Evolutionary conservation across 2,888 invertebrate genomes (phyloP).

Genomic region (Callosobruchus maculatus): DNA sequence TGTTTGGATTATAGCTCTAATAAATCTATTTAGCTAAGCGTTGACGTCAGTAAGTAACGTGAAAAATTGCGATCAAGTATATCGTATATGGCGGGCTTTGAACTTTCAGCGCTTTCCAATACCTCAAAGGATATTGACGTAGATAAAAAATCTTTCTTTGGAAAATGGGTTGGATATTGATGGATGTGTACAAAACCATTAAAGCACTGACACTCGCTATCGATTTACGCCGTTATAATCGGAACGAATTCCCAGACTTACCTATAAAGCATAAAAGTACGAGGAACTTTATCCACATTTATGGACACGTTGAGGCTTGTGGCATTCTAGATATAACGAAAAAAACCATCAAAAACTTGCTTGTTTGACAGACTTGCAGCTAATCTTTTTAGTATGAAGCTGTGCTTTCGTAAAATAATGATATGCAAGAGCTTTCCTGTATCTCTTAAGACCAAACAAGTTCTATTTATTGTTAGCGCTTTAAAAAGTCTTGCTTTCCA

Average conservation of each 20-base stretch:
- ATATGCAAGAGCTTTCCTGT: too few species aligned
- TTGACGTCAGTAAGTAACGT: background rate
- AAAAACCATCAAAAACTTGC: too few species aligned
- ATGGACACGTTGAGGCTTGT: too few species aligned
- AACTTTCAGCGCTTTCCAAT: background rate
- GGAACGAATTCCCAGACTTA: background rate
- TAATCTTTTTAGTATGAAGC: too few species aligned
- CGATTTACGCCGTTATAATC: background rate
- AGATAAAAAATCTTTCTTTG: background rate
- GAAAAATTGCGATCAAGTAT: background rate
- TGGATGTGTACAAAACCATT: background rate
- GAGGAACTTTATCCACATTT: too few species aligned
- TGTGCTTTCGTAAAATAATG: too few species aligned
- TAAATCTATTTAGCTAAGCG: background rate
- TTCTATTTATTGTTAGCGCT: too few species aligned
- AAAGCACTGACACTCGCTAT: background rate
- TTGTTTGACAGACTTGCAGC: too few species aligned
- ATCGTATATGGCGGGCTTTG: background rate
- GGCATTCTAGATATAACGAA: too few species aligned
- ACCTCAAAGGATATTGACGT: background rate
- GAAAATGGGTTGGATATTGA: background rate
- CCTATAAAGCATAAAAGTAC: background rate
- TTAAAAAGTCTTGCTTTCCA: too few species aligned
- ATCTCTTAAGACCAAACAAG: too few species aligned
- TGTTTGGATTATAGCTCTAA: too few species aligned